phyloP scores from a whole-genome alignment of 2,797 vertebrate genomes.

The Alcedo atthis region DNA sequence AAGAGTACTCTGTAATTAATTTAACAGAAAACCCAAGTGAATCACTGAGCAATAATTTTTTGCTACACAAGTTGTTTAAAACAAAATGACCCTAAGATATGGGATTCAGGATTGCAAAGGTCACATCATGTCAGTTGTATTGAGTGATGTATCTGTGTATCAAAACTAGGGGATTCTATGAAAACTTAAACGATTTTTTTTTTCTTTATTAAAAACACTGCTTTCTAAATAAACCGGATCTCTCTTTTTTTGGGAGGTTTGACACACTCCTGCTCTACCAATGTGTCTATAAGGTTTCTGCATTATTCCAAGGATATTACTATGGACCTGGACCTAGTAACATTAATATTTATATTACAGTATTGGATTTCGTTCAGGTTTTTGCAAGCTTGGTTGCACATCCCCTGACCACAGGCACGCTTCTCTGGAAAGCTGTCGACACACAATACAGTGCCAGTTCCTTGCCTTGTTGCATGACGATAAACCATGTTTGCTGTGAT shows the following conservation, averaged over 20 bases:
- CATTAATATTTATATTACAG: not conserved
- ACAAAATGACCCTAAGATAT: not conserved
- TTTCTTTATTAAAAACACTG: not conserved
- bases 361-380: not conserved
- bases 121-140: not conserved
- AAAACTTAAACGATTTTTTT: not conserved
- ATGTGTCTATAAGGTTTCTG: not conserved
- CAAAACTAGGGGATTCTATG: not conserved
- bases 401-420: not conserved
- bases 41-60: not conserved
- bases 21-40: not conserved
- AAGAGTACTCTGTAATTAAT: not conserved
- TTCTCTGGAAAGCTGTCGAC: not conserved
- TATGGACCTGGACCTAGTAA: not conserved
- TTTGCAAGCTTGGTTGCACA: not conserved
- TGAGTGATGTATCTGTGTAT: not conserved
- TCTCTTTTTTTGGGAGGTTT: not conserved
- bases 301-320: not conserved
- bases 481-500: not conserved
- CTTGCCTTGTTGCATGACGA: not conserved
- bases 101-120: not conserved
- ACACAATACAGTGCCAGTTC: fast-evolving
- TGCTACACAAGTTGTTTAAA: not conserved
- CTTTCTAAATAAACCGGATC: not conserved
- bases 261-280: not conserved